Evolutionary conservation across 2,888 invertebrate genomes (phyloP).

Genomic region (Andrena bucephala): DNA sequence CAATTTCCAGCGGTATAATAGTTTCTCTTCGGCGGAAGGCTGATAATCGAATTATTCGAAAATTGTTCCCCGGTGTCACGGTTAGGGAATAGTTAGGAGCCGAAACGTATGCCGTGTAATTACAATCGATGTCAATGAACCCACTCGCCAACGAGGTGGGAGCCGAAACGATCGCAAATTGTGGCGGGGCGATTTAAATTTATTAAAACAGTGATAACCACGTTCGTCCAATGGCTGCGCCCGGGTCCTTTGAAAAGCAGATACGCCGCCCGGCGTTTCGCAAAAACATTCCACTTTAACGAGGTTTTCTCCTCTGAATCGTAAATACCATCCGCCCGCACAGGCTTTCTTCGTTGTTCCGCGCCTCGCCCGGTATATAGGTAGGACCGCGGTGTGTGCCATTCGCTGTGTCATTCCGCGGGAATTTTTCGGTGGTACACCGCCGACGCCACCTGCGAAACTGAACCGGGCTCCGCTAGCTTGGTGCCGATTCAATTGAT

Average conservation of each 20-base stretch:
- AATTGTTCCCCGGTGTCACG: not conserved
- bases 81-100: constrained; percentile 1
- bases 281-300: constrained; percentile 29
- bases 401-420: not conserved
- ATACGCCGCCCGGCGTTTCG: constrained; percentile 16
- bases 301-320: constrained; percentile 31
- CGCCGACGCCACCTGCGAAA: constrained; percentile 29
- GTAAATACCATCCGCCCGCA: constrained; percentile 24
- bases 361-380: not conserved
- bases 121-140: constrained; percentile 37
- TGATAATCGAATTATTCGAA: not conserved
- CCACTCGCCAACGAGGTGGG: not conserved
- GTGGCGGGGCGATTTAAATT: constrained; percentile 34
- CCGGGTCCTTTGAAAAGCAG: constrained; percentile 21
- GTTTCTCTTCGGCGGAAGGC: not conserved
- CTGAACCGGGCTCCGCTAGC: constrained; percentile 28
- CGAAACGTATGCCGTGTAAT: constrained; percentile 1
- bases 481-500: constrained; percentile 64
- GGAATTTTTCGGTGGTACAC: constrained; percentile 4
- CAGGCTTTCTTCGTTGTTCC: constrained; percentile 9
- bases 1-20: too few relatives aligned
- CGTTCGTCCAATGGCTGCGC: not conserved
- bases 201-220: constrained; percentile 39
- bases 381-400: not conserved
- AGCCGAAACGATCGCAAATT: constrained; percentile 5